These are phyloP conservation scores for Cyphomyrmex costatus DNA, from an alignment of 1,140 invertebrate species.

Conservation along the genomic window DNA sequence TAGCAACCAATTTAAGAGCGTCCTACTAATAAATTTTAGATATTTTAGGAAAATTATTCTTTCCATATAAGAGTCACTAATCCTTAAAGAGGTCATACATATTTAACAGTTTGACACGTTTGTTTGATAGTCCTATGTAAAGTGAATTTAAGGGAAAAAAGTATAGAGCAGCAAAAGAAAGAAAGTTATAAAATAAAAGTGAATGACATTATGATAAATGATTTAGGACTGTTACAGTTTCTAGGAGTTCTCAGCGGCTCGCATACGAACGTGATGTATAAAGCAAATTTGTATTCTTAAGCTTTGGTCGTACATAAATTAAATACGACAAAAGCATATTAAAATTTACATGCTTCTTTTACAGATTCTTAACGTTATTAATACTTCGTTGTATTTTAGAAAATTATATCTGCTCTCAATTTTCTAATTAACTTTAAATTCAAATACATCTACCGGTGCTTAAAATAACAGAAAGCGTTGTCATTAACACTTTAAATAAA, in stretches of 20 bases:
- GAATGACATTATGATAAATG: slow-evolving; percentile 18
- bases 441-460: background rate
- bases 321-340: background rate
- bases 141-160: background rate
- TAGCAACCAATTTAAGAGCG: no score
- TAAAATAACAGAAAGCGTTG: background rate
- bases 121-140: background rate
- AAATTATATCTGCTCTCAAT: background rate
- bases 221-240: background rate
- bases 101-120: background rate
- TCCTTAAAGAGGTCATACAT: background rate
- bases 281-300: slow-evolving; percentile 3
- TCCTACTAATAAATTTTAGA: no score
- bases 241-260: background rate
- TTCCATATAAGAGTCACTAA: background rate
- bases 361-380: background rate
- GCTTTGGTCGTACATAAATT: background rate
- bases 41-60: no score
- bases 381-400: background rate
- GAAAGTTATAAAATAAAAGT: slow-evolving; percentile 9
- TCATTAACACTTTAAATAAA: slow-evolving; percentile 7
- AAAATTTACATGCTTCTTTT: background rate
- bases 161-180: background rate
- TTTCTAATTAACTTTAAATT: background rate
- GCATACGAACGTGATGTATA: background rate